These are phyloP conservation scores for Zoanthus sansibaricus DNA, from an alignment of 92 coral and sea anemone genomes.

Conservation along the genomic window DNA sequence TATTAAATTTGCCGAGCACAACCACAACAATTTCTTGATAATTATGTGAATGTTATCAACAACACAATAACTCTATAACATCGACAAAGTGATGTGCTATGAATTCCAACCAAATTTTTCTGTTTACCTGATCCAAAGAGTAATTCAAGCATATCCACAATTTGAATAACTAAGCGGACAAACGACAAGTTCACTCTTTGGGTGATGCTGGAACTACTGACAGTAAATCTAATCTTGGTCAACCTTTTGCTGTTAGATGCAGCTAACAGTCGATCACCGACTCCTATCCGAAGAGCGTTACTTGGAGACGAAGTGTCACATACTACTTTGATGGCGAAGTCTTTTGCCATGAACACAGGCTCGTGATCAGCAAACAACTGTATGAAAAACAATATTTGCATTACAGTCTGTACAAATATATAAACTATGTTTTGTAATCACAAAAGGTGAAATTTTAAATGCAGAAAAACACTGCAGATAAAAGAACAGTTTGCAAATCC, in stretches of 20 bases:
- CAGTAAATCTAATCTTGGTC: constrained; percentile 72
- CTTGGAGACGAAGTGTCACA: constrained; percentile 63
- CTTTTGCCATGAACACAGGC: constrained; percentile 87
- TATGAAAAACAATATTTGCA: background rate
- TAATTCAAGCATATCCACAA: constrained; percentile 90
- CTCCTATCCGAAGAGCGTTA: constrained; percentile 43
- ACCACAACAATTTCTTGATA: too few species aligned
- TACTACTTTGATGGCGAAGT: constrained; percentile 74
- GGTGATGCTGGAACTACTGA: constrained; percentile 83
- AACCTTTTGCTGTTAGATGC: constrained; percentile 46
- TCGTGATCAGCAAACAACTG: constrained; percentile 74
- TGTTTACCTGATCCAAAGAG: constrained; percentile 65
- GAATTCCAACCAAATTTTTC: background rate
- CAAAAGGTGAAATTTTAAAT: too few species aligned
- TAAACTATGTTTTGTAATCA: background rate
- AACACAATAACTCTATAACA: too few species aligned
- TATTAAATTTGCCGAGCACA: too few species aligned
- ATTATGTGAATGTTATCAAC: too few species aligned
- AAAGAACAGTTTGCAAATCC: too few species aligned
- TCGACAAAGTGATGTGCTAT: too few species aligned
- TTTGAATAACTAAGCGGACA: constrained; percentile 84
- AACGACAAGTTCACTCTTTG: constrained; percentile 89
- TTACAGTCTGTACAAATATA: background rate
- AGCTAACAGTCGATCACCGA: constrained; percentile 25
- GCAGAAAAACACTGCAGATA: too few species aligned